Evolutionary conservation across 2,888 invertebrate species (phyloP).

Genomic region (Tipula lateralis): DNA sequence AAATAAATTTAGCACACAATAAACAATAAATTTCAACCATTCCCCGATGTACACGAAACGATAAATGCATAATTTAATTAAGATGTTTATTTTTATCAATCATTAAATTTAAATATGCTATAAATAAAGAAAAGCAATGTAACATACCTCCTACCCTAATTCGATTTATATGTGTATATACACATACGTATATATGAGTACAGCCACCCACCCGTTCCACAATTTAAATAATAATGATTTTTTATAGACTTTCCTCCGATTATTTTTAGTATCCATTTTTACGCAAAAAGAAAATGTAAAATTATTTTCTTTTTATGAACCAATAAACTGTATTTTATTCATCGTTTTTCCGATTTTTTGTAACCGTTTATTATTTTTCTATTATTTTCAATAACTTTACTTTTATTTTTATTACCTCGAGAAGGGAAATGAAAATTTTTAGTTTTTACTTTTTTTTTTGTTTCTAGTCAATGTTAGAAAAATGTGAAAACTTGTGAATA

Average conservation of each 20-base stretch:
- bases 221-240: not conserved
- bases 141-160: not conserved
- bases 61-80: not conserved
- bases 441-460: not conserved
- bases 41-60: not conserved
- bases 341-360: not conserved
- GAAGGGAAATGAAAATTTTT: not conserved
- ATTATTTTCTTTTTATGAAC: not conserved
- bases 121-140: not conserved
- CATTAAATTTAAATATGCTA: not conserved
- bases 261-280: constrained; percentile 16
- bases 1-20: too few relatives aligned
- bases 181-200: too few relatives aligned
- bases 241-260: not conserved
- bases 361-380: not conserved
- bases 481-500: not conserved
- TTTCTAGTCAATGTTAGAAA: not conserved
- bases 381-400: not conserved
- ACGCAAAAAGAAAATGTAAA: not conserved
- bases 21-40: not conserved
- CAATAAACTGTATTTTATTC: not conserved
- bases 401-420: not conserved
- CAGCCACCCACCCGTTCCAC: not conserved
- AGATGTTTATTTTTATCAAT: not conserved
- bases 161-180: too few relatives aligned